Conservation (phyloP, 2,888 invertebrate genomes). For the Prionchulus punctatus region DNA sequence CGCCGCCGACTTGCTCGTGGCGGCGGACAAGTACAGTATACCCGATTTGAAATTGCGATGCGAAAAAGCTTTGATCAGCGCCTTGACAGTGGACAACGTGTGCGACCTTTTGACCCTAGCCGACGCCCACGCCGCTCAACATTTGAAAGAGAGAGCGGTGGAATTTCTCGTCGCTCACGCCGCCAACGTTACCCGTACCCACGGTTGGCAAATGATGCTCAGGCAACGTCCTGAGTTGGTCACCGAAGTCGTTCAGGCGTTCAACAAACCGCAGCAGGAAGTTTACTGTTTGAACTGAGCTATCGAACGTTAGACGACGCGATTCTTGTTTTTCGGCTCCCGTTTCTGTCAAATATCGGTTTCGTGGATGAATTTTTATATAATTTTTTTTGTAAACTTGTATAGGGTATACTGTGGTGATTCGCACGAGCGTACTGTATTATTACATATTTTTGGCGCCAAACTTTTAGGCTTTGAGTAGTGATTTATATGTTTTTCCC, state of each 20-base stretch:
- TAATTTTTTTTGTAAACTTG: too few species aligned
- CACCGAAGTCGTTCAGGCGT: conserved; percentile 24
- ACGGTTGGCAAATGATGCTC: conserved; percentile 21
- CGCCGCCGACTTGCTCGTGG: conserved; percentile 27
- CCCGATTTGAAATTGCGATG: conserved; percentile 26
- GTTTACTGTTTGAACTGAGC: conserved; percentile 10
- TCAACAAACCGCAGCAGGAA: conserved; percentile 6
- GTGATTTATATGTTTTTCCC: too few species aligned
- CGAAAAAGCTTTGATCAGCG: conserved; percentile 21
- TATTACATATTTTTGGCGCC: too few species aligned
- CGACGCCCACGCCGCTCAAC: conserved; percentile 23
- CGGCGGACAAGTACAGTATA: conserved; percentile 30
- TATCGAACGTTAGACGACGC: too few species aligned
- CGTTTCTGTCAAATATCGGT: too few species aligned
- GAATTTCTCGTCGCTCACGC: conserved; percentile 25
- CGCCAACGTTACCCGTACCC: conserved; percentile 17
- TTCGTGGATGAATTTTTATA: too few species aligned
- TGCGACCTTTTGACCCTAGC: conserved; percentile 28
- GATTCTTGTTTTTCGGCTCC: too few species aligned
- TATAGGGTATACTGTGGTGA: too few species aligned
- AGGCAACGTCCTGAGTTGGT: conserved; percentile 24
- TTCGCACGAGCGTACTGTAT: too few species aligned
- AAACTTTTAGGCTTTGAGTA: too few species aligned
- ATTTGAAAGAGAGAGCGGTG: not conserved
- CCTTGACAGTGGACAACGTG: conserved; percentile 23